Conservation (phyloP, 2,888 invertebrate genomes). For the Heterodera filipjevi region DNA sequence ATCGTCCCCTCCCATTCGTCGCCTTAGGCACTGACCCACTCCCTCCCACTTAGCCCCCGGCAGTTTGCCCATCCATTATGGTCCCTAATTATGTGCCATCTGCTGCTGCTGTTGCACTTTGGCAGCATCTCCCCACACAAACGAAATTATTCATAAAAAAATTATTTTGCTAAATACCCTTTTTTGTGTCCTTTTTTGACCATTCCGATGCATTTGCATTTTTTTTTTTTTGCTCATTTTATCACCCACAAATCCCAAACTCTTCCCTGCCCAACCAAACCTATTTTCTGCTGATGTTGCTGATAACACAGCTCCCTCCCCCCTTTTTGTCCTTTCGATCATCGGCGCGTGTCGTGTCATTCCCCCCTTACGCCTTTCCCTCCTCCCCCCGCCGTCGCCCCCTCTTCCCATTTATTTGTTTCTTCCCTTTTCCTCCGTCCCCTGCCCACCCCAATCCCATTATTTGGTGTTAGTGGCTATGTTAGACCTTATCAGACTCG, state of each 20-base stretch:
- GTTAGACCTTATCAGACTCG: neutral
- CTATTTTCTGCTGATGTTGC: neutral
- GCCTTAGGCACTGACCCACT: constrained; percentile 1
- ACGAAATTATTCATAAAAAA: neutral
- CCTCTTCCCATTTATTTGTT: neutral
- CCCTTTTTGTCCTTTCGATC: neutral
- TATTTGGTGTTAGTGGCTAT: neutral
- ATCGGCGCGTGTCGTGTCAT: neutral
- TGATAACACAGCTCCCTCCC: neutral
- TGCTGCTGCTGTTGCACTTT: constrained; percentile 12
- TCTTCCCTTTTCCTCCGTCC: neutral
- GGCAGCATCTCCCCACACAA: neutral
- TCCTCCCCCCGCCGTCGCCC: neutral
- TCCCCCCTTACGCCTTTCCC: neutral
- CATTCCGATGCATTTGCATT: neutral
- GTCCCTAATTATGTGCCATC: neutral
- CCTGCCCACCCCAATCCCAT: neutral
- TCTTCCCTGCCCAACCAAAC: neutral
- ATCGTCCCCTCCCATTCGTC: neutral
- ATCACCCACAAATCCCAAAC: neutral
- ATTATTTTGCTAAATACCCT: neutral
- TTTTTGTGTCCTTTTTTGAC: neutral
- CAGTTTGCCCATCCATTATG: neutral
- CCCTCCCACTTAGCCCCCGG: neutral
- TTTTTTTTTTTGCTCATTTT: neutral